Evolutionary conservation across 2,888 invertebrate species (phyloP).

Genomic region (Cybosia mesomella): DNA sequence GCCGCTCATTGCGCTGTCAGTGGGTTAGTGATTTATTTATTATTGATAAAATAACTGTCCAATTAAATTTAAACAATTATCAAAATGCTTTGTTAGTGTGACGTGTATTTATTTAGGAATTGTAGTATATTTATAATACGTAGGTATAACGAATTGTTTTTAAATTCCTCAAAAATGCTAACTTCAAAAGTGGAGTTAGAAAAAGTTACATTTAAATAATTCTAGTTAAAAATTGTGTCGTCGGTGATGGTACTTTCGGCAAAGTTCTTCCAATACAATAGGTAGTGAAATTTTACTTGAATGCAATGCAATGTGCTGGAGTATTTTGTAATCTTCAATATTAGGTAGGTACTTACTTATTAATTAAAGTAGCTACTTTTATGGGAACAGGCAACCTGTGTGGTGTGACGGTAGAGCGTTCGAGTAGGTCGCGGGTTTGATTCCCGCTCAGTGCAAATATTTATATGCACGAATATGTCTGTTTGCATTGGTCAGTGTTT

Average conservation of each 20-base stretch:
- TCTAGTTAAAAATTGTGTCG: not conserved
- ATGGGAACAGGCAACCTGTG: not conserved
- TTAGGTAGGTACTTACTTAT: too few species aligned
- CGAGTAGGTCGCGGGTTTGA: not conserved
- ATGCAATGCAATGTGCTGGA: not conserved
- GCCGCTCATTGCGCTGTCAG: constrained; percentile 95
- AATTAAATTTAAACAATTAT: not conserved
- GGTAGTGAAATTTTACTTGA: not conserved
- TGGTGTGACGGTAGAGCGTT: too few species aligned
- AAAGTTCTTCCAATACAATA: not conserved
- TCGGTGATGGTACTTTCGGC: not conserved
- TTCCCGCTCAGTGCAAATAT: not conserved
- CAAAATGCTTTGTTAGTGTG: not conserved
- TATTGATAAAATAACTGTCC: not conserved
- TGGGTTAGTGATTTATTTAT: constrained; percentile 89
- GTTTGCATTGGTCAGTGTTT: not conserved
- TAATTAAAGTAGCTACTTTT: too few species aligned
- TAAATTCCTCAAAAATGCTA: not conserved
- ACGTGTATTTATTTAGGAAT: not conserved
- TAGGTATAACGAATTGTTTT: not conserved
- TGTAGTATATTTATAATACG: not conserved
- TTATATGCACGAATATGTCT: not conserved
- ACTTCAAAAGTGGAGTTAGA: not conserved
- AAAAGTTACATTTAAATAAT: not conserved
- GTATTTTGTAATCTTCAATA: not conserved